Conservation (phyloP, 1,140 invertebrate genomes). For the Trialeurodes vaporariorum region DNA sequence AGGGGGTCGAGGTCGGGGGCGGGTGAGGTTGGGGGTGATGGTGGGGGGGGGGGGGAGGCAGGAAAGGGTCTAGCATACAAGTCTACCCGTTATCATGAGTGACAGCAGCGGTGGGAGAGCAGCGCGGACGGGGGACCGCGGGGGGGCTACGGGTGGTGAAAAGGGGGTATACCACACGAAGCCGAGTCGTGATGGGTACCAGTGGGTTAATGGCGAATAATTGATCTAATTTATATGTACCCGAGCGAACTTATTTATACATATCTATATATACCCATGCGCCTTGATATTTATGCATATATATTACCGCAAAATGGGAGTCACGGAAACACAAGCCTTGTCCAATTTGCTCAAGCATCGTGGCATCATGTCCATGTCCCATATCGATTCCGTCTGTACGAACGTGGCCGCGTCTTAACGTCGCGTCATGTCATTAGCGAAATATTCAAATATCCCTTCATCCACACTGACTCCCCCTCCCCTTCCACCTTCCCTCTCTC, state of each 20-base stretch:
- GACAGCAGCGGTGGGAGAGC: neutral
- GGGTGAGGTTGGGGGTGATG: neutral
- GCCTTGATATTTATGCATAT: too few relatives aligned
- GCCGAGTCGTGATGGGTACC: neutral
- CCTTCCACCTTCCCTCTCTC: too few relatives aligned
- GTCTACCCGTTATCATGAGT: neutral
- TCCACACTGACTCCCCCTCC: neutral
- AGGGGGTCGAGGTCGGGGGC: neutral
- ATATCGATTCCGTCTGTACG: neutral
- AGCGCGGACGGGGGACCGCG: too few relatives aligned
- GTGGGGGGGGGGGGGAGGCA: too few relatives aligned
- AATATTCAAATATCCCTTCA: neutral
- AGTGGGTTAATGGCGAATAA: neutral
- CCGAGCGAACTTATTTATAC: neutral
- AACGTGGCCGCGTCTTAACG: too few relatives aligned
- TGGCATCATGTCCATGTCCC: too few relatives aligned
- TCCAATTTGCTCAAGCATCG: neutral
- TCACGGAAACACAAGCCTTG: neutral
- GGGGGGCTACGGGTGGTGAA: too few relatives aligned
- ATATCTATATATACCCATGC: too few relatives aligned
- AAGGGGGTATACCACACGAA: neutral
- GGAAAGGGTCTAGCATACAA: neutral
- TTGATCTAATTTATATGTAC: neutral
- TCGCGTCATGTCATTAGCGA: neutral
- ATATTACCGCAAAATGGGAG: neutral